phyloP scores from a whole-genome alignment of 2,888 invertebrate species.

The Stratiomys singularior region DNA sequence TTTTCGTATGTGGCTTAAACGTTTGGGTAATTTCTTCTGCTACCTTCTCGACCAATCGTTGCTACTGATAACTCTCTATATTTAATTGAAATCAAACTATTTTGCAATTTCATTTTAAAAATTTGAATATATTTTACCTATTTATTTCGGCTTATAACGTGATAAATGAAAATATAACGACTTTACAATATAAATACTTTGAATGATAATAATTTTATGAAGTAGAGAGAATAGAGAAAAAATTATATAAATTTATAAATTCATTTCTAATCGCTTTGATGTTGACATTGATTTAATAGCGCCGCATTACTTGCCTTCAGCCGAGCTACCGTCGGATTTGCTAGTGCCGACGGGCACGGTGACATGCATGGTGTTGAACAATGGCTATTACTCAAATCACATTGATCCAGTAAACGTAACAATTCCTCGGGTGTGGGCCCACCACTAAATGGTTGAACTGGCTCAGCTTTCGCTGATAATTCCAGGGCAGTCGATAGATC shows the following conservation, averaged over 20 bases:
- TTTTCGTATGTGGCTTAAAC: no score
- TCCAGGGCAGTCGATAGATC: constrained; percentile 91
- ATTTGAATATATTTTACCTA: constrained; percentile 18
- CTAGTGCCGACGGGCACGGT: constrained; percentile 71
- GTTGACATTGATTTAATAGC: constrained; percentile 69
- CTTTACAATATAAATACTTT: constrained; percentile 20
- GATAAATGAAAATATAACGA: constrained; percentile 33
- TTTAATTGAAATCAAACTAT: neutral
- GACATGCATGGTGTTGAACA: constrained; percentile 79
- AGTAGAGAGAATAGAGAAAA: neutral
- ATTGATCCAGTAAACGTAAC: constrained; percentile 89
- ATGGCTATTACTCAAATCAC: constrained; percentile 87
- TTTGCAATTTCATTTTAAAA: neutral
- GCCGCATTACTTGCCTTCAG: constrained; percentile 73
- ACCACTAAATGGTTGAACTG: constrained; percentile 75
- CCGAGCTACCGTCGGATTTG: constrained; percentile 67
- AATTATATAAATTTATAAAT: constrained; percentile 1
- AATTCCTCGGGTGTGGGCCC: constrained; percentile 95
- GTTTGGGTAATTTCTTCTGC: no score
- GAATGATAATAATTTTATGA: neutral
- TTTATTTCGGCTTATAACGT: constrained; percentile 1
- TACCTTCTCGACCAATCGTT: no score
- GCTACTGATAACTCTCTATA: no score
- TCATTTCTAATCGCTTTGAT: constrained; percentile 53
- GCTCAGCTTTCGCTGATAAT: constrained; percentile 26